Evolutionary conservation across 2,888 invertebrate species (phyloP), one percentile per base, ranked within the genome.

Genomic region (Carcina quercana): DNA sequence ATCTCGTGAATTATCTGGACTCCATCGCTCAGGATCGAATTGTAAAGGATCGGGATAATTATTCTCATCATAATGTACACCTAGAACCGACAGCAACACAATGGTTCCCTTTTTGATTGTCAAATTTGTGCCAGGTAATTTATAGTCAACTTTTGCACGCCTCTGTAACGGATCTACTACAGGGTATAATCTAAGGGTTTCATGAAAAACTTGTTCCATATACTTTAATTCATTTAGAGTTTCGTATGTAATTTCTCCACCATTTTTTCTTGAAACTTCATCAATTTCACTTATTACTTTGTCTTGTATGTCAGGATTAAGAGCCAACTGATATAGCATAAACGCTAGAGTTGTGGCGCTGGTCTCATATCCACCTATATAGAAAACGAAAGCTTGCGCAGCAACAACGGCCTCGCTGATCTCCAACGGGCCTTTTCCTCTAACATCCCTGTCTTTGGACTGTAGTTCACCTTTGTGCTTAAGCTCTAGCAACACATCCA

Each of bases 121-220:
- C 0, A 66, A 25, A 13, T 63, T 43, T 4, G 63, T 61, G 6
- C 50, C 60, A 0, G 71, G 70, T 10, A 75, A 40, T 7, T 38
- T 45, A 33, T 73, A 73, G 2, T 54, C 43, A 13, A 48, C 47
- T 15, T 50, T 50, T 35, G 76, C 74, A 6, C 43, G 37, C 25
- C 76, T 56, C 24, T 65, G 69, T 2, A 75, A 51, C 6, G 59
- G 38, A 3, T 67, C 61, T 2, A 73, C 58, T 1, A 80, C 66
- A 2, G 85, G 79, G 50, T 72, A 78, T 40, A 73, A 67, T 13
- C 86, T 53, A 13, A 84, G 45, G 0, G 74, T 67, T 47, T 86
- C 86, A 29, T 57, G 49, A n/a, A 72, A 40, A 3, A 70, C 63
- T 55, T 61, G 60, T 24, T 65, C 64, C 32, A 76, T 35, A 42